These are phyloP conservation scores for Megathymus violae DNA, from an alignment of 1,140 invertebrate genomes.

Conservation along the genomic window DNA sequence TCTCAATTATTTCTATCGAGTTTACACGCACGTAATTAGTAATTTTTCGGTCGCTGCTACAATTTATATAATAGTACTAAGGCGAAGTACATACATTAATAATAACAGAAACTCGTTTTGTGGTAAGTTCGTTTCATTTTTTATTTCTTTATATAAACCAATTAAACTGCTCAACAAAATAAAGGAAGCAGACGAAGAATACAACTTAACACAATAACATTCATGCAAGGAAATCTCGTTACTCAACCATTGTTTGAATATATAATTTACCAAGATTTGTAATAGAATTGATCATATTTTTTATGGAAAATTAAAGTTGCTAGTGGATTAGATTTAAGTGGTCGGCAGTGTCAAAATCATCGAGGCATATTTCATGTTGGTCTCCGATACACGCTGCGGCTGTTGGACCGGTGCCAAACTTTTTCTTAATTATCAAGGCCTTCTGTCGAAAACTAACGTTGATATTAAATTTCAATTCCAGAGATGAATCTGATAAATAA, in stretches of 20 bases:
- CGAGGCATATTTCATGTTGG: conserved; percentile 29
- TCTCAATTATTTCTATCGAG: not conserved
- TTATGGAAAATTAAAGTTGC: conserved; percentile 27
- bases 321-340: conserved; percentile 22
- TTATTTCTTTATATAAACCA: conserved; percentile 5
- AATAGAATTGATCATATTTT: conserved; percentile 21
- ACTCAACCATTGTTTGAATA: conserved; percentile 50
- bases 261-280: conserved; percentile 12
- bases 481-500: conserved; percentile 5
- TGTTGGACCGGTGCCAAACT: conserved; percentile 21
- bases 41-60: not conserved
- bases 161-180: conserved; percentile 19
- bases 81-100: not conserved
- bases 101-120: not conserved
- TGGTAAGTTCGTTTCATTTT: not conserved
- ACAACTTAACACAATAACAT: conserved; percentile 48
- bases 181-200: conserved; percentile 21
- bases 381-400: conserved; percentile 3
- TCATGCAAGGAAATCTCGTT: conserved; percentile 86
- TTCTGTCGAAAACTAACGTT: conserved; percentile 9
- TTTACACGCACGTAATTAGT: not conserved
- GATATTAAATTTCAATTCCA: conserved; percentile 7
- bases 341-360: conserved; percentile 22
- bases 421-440: conserved; percentile 24
- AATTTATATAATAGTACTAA: not conserved